Base-by-base conservation (phyloP, 2,888 invertebrate genomes). In the Seira musarum region DNA sequence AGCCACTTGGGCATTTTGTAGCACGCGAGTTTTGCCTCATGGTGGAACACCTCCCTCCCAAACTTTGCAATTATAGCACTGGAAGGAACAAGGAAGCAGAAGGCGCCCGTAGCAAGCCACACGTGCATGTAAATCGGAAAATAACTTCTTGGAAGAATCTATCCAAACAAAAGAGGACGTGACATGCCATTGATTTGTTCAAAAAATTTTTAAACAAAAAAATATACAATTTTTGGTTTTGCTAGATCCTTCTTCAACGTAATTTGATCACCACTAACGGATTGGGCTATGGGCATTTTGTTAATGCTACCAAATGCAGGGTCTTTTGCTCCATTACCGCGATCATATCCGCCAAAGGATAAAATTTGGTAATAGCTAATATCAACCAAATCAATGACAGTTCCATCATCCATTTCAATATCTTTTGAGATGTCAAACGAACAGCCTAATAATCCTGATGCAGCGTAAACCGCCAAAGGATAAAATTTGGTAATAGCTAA, bases 111-210 rank as follows among this genome's bases (percentile, higher is more conserved):
- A 2, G 75, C 57, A 21, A 19, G n/a, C 13, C 61, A 19, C 13
- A 65, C 75, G 30, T 75, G 75, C 17, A 75, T 10, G 15, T 25
- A 13, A n/a, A 67, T 61, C 61, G 22, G 53, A 15, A 8, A 13
- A 8, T 57, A 46, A 24, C 68, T 75, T 17, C 68, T 5, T 2
- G 75, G 75, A 30, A 68, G 19, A 17, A 75, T 68, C 75, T 75
- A 15, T 21, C n/a, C n/a, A n/a, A n/a, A n/a, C n/a, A n/a, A n/a
- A n/a, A n/a, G n/a, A n/a, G n/a, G n/a, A n/a, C n/a, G n/a, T n/a
- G n/a, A n/a, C n/a, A n/a, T n/a, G n/a, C n/a, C n/a, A n/a, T n/a
- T n/a, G n/a, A n/a, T n/a, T n/a, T n/a, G n/a, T n/a, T n/a, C n/a
- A n/a, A n/a, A n/a, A n/a, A n/a, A n/a, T n/a, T n/a, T n/a, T n/a